Percentiles rank a stretch among this genome's conserved stretches.
These are phyloP conservation scores for Cygnus atratus DNA, from an alignment of 2,113 vertebrate species.

Conservation along the genomic window DNA sequence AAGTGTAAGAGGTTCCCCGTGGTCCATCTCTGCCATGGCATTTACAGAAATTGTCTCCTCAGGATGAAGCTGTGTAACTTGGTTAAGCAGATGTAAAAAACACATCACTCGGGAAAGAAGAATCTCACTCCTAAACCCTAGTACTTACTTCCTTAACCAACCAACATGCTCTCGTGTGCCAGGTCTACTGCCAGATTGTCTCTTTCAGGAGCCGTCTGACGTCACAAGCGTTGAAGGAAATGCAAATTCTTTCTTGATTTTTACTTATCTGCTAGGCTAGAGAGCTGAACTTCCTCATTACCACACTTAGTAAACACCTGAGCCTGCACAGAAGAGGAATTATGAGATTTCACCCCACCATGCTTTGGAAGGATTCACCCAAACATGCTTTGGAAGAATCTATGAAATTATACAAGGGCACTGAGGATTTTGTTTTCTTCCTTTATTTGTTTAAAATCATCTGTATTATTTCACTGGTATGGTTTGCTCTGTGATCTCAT, in stretches of 20 bases:
- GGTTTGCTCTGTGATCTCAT: neutral
- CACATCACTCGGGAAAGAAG: neutral
- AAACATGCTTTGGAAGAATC: neutral
- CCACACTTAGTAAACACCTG: neutral
- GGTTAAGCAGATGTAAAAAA: neutral
- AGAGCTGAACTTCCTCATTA: neutral
- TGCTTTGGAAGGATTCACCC: neutral
- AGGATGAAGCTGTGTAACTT: neutral
- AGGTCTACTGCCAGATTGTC: neutral
- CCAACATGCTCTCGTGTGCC: fast-evolving
- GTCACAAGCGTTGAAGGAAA: neutral
- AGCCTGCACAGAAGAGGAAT: neutral
- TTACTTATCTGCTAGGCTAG: neutral
- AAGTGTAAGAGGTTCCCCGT: neutral
- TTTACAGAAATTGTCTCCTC: neutral
- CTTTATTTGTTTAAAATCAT: neutral
- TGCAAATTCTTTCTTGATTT: neutral
- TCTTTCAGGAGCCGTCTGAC: neutral
- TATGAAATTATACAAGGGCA: neutral
- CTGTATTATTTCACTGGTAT: neutral
- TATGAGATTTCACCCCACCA: neutral
- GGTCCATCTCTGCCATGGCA: neutral
- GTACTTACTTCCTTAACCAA: neutral
- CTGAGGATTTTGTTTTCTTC: neutral
- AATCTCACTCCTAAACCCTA: neutral